A percentile compares a stretch with the other conserved stretches of the same genome.
Evolutionary conservation across 2,797 vertebrate species (phyloP).

Genomic region (Gallirallus australis): DNA sequence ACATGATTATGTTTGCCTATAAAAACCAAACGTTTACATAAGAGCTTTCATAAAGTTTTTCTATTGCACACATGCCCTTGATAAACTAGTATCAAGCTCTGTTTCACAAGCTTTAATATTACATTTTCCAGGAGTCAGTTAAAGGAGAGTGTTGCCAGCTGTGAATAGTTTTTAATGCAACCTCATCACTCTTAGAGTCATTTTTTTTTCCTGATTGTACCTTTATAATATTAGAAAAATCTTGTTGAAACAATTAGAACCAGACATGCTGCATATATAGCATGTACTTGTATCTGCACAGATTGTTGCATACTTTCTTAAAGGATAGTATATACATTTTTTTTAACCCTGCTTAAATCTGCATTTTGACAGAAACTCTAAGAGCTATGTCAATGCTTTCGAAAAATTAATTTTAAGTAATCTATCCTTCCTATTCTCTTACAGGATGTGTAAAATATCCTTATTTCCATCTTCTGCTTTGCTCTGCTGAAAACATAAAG

Average conservation of each 20-base stretch:
- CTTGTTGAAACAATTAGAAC: background rate
- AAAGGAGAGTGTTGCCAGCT: background rate
- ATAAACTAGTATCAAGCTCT: background rate
- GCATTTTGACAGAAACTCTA: background rate
- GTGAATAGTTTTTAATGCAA: background rate
- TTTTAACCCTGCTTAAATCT: background rate
- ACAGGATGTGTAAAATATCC: background rate
- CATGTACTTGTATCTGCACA: background rate
- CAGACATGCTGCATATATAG: background rate
- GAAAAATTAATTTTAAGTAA: background rate
- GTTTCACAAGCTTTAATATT: background rate
- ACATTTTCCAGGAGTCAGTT: conserved; percentile 9
- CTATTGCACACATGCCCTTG: background rate
- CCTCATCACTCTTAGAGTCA: background rate
- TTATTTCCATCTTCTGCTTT: background rate
- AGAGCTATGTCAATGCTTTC: background rate
- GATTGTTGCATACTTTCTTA: background rate
- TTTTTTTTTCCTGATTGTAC: background rate
- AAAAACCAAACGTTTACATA: background rate
- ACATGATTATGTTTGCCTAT: background rate
- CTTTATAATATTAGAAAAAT: background rate
- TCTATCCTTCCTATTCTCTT: background rate
- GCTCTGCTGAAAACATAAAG: background rate
- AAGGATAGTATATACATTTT: background rate
- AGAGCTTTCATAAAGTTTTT: background rate